These are phyloP conservation scores for Edolisoma coerulescens DNA, from an alignment of 2,113 vertebrate species.

Conservation along the genomic window DNA sequence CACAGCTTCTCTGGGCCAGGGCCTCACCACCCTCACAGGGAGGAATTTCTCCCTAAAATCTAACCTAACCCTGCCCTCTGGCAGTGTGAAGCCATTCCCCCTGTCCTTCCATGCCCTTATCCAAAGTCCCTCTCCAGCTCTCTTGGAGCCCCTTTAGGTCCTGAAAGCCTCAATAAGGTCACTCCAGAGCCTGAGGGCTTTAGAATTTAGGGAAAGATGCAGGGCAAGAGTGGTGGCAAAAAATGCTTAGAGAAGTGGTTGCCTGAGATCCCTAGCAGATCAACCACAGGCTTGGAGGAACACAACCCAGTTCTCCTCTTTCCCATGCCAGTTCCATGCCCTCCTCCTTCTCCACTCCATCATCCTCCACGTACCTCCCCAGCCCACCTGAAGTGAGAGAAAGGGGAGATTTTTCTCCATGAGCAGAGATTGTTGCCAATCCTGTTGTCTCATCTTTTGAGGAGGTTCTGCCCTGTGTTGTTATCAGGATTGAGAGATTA, in stretches of 20 bases:
- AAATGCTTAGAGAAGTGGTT: neutral
- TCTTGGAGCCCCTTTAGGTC: neutral
- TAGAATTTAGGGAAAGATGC: neutral
- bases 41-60: neutral
- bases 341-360: neutral
- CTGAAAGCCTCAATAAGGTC: neutral
- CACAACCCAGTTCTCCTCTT: neutral
- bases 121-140: neutral
- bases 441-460: neutral
- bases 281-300: neutral
- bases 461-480: neutral
- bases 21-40: accelerated
- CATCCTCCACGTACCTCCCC: accelerated
- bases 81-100: neutral
- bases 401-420: neutral
- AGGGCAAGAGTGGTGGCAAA: neutral
- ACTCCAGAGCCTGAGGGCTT: neutral
- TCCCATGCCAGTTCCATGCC: neutral
- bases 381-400: neutral
- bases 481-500: neutral
- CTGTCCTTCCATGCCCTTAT: neutral
- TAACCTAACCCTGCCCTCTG: neutral
- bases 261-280: neutral
- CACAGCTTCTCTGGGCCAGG: neutral
- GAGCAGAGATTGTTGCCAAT: neutral